Percentiles rank a stretch among this genome's conserved stretches.
phyloP scores from a whole-genome alignment of 2,113 vertebrate species.

The Nycticryphes semicollaris region DNA sequence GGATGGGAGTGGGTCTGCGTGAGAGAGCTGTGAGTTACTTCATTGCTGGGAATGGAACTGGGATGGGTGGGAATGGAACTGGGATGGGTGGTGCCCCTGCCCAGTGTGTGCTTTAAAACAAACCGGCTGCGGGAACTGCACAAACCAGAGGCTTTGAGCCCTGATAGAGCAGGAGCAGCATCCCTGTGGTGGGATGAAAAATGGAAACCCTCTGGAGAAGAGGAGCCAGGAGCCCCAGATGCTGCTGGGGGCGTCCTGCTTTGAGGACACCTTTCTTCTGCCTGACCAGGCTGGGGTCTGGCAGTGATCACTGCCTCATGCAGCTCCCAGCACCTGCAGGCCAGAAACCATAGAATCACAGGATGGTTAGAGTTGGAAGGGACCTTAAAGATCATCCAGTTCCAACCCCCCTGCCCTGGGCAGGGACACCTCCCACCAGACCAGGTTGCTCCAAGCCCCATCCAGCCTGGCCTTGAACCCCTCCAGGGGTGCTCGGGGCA shows the following conservation, averaged over 20 bases:
- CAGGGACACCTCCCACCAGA: too few relatives aligned
- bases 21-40: not conserved
- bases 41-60: not conserved
- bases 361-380: too few relatives aligned
- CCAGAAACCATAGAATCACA: too few relatives aligned
- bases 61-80: not conserved
- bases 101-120: not conserved
- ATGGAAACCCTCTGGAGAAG: not conserved
- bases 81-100: not conserved
- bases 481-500: too few relatives aligned
- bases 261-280: not conserved
- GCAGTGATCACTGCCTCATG: too few relatives aligned
- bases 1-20: accelerated
- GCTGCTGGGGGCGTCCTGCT: not conserved
- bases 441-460: too few relatives aligned
- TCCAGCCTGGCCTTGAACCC: too few relatives aligned
- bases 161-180: not conserved
- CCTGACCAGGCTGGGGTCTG: not conserved
- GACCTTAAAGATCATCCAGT: too few relatives aligned
- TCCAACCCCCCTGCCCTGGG: too few relatives aligned
- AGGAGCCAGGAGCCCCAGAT: not conserved
- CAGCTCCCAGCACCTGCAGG: not conserved
- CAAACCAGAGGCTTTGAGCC: not conserved
- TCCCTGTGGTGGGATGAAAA: not conserved
- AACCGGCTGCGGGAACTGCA: not conserved